These are phyloP conservation scores for Orthosia incerta DNA, from an alignment of 2,888 invertebrate species.

Conservation along the genomic window DNA sequence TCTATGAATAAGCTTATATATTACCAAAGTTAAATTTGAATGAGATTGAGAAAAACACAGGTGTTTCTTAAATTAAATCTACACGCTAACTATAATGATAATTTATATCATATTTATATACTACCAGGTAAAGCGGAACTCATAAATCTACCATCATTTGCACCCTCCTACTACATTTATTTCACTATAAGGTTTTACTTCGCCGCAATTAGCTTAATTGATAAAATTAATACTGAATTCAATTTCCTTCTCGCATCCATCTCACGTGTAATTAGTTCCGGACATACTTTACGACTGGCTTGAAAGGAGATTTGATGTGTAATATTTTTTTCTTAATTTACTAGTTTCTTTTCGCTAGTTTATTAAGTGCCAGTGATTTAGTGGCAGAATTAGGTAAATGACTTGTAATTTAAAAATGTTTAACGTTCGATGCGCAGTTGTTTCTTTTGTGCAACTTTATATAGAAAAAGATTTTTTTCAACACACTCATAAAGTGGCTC, in stretches of 20 bases:
- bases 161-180: conserved; percentile 59
- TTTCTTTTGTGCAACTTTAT: no score
- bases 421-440: not conserved
- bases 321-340: conserved; percentile 22
- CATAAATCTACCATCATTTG: conserved; percentile 58
- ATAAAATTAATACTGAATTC: conserved; percentile 68
- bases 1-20: not conserved
- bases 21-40: not conserved
- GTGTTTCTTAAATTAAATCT: not conserved
- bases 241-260: conserved; percentile 73
- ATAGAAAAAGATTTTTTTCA: no score
- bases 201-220: conserved; percentile 61
- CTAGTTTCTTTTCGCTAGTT: not conserved
- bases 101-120: conserved; percentile 3
- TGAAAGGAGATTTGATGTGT: conserved; percentile 25
- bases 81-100: not conserved
- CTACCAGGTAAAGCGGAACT: conserved; percentile 38
- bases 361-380: conserved; percentile 9
- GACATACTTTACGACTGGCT: conserved; percentile 42
- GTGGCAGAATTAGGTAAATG: not conserved
- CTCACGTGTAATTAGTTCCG: conserved; percentile 67
- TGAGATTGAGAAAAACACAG: not conserved
- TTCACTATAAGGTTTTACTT: conserved; percentile 49
- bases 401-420: not conserved
- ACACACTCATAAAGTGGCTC: no score